A percentile compares a stretch with the other conserved stretches of the same genome.
Evolutionary conservation across 35 echinoderm and acorn worm species (phyloP).

Genomic region (Eucidaris tribuloides): DNA sequence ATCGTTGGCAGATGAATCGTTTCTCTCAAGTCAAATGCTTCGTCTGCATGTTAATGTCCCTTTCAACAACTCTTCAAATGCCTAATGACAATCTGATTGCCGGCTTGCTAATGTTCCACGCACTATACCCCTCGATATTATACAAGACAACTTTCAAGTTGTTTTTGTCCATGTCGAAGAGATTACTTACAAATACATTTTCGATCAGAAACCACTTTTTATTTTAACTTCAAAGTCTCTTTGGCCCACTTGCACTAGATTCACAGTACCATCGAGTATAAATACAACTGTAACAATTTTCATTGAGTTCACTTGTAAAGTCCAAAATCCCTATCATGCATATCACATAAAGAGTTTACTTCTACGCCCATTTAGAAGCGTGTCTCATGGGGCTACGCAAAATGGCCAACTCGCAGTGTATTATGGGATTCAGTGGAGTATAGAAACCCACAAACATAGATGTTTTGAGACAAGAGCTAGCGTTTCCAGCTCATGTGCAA

Average conservation of each 20-base stretch:
- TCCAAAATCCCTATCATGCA: background rate
- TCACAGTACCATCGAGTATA: background rate
- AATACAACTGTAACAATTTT: constrained; percentile 22
- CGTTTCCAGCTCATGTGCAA: constrained; percentile 34
- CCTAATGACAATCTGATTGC: constrained; percentile 31
- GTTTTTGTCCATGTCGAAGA: constrained; percentile 3
- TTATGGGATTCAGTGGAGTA: constrained; percentile 20
- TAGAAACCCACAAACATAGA: constrained; percentile 1
- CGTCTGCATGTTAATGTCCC: constrained; percentile 1
- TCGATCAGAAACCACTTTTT: background rate
- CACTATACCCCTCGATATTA: background rate
- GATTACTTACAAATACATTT: background rate
- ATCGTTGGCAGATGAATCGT: background rate
- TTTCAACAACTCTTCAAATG: constrained; percentile 27
- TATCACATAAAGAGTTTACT: constrained; percentile 12
- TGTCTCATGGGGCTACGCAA: background rate
- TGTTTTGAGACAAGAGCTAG: constrained; percentile 21
- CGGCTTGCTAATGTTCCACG: constrained; percentile 20
- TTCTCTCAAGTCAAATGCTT: background rate
- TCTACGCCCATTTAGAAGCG: background rate
- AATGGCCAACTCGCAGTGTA: background rate
- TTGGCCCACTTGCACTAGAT: constrained; percentile 4
- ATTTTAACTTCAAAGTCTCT: background rate
- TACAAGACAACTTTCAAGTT: background rate
- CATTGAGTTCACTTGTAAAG: constrained; percentile 9